phyloP scores from a whole-genome alignment of 2,888 invertebrate genomes.

The Epirrhoe alternata region DNA sequence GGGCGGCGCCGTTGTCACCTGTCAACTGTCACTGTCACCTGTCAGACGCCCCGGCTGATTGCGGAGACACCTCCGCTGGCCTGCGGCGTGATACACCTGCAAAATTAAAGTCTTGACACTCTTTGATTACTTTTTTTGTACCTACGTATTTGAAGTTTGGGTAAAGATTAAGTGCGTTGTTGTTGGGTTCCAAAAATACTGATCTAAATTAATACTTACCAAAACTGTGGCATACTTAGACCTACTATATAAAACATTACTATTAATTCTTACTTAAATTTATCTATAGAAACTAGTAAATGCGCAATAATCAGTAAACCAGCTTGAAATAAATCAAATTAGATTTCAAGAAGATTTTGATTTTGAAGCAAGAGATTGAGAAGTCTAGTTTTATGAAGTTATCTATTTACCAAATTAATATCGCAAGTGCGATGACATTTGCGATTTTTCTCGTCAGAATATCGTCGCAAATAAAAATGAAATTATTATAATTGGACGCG shows the following conservation, averaged over 20 bases:
- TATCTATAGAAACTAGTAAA: too few species aligned
- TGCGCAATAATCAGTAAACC: too few species aligned
- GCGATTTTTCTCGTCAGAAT: constrained; percentile 23
- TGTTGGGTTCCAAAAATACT: too few species aligned
- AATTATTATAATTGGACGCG: constrained; percentile 40
- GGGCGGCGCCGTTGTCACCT: constrained; percentile 66
- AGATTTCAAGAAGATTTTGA: not conserved
- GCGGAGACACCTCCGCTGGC: constrained; percentile 56
- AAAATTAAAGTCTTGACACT: constrained; percentile 35
- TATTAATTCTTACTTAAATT: too few species aligned
- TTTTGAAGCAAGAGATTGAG: not conserved
- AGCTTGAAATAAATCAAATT: too few species aligned
- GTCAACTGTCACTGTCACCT: constrained; percentile 64
- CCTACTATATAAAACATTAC: too few species aligned
- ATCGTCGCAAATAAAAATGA: constrained; percentile 39
- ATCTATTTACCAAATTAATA: constrained; percentile 10
- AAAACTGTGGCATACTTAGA: too few species aligned
- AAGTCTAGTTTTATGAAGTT: not conserved
- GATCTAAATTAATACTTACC: too few species aligned
- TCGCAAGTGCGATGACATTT: constrained; percentile 8
- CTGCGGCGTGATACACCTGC: constrained; percentile 53
- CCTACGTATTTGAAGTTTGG: not conserved
- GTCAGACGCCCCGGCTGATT: constrained; percentile 63
- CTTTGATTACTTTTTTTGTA: constrained; percentile 12
- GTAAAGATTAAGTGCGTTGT: not conserved